phyloP scores from a whole-genome alignment of 2,113 vertebrate genomes.

The Rhagologus leucostigma region DNA sequence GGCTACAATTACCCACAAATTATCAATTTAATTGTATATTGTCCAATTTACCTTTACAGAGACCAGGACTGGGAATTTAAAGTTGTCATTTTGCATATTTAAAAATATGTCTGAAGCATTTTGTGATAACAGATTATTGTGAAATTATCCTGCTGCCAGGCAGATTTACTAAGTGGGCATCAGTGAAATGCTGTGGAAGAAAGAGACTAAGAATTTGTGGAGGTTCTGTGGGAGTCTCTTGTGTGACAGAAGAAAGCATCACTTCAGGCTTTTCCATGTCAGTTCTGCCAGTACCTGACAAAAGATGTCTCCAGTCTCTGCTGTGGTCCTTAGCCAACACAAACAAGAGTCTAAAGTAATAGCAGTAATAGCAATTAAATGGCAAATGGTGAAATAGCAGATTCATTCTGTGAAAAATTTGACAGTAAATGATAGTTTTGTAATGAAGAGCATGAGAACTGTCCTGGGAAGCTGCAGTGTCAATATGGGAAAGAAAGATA shows the following conservation, averaged over 20 bases:
- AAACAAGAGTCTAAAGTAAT: background rate
- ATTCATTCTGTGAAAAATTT: background rate
- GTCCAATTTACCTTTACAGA: background rate
- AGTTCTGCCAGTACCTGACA: background rate
- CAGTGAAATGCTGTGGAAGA: background rate
- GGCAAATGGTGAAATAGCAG: background rate
- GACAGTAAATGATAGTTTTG: background rate
- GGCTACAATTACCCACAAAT: background rate
- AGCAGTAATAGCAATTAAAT: conserved; percentile 1
- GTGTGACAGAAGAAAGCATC: background rate
- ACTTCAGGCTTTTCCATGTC: background rate
- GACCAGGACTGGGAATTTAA: background rate
- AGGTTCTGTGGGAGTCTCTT: background rate
- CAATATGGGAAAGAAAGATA: background rate
- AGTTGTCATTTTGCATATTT: background rate
- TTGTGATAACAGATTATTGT: background rate
- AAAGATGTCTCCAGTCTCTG: background rate
- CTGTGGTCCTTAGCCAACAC: background rate
- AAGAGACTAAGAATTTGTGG: background rate
- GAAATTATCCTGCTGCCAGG: background rate
- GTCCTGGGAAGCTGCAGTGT: background rate
- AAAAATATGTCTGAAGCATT: background rate
- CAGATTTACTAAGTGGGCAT: background rate
- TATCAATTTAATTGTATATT: background rate
- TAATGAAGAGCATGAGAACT: background rate